Evolutionary conservation across 2,113 vertebrate genomes (phyloP).

Genomic region (Mionectes macconnelli): DNA sequence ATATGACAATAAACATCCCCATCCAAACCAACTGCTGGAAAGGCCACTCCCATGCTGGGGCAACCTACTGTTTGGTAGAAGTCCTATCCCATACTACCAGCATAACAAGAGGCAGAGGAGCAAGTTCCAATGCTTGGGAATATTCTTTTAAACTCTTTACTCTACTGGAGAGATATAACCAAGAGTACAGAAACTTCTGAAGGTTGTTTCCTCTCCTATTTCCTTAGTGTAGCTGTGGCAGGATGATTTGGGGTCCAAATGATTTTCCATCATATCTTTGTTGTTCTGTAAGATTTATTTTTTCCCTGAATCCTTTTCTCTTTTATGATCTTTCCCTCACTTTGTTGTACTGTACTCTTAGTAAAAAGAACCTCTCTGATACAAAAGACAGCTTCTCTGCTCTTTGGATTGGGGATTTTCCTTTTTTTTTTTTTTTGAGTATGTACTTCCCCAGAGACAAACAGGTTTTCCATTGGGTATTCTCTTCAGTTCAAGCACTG

Average conservation of each 20-base stretch:
- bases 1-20: neutral
- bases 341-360: neutral
- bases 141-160: neutral
- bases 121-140: neutral
- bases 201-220: neutral
- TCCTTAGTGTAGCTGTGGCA: rapidly evolving
- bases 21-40: neutral
- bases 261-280: neutral
- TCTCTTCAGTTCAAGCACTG: neutral
- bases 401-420: neutral
- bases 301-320: neutral
- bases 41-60: neutral
- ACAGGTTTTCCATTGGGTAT: neutral
- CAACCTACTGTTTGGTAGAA: neutral
- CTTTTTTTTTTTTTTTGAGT: neutral
- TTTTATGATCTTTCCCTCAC: neutral
- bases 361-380: neutral
- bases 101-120: neutral
- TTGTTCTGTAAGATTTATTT: neutral
- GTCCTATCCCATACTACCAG: neutral
- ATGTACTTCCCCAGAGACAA: neutral
- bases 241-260: neutral
- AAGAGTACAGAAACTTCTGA: neutral
- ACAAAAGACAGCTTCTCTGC: neutral
- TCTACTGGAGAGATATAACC: neutral